phyloP scores from a whole-genome alignment of 2,113 vertebrate genomes.

The mouse (Mus musculus) region GRCm39 chr2:58216501-58217000 shows the following conservation, averaged over 20 bases:
- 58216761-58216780: no score
- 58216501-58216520: background rate
- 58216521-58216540: constrained; percentile 37
- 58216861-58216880: constrained; percentile 39
- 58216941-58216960: background rate
- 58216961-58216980: background rate
- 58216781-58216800: no score
- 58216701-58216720: no score
- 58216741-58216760: no score
- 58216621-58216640: constrained; percentile 31
- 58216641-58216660: no score
- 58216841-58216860: constrained; percentile 59
- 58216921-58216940: background rate
- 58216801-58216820: no score
- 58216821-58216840: no score
- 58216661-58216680: no score
- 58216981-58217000: background rate
- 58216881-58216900: background rate
- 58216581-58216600: constrained; percentile 66
- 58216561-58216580: constrained; percentile 66
- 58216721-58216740: no score
- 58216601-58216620: constrained; percentile 62
- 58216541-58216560: constrained; percentile 65
- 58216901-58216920: background rate
- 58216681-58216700: no score